Evolutionary conservation across 2,113 vertebrate genomes (phyloP).

Genomic region (Pavo muticus): DNA sequence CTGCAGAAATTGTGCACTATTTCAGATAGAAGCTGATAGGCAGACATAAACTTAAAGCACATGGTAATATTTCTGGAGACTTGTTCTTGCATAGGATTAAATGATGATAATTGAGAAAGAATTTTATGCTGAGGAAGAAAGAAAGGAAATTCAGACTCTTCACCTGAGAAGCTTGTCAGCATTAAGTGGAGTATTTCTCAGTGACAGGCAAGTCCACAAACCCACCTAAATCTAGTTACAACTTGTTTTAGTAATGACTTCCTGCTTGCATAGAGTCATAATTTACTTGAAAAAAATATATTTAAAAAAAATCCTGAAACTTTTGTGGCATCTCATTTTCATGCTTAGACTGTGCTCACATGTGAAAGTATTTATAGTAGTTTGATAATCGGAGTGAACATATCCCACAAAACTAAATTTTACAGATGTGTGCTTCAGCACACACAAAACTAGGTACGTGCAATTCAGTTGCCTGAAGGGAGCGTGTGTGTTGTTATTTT

Average conservation of each 20-base stretch:
- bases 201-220: slow-evolving; percentile 4
- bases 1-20: background rate
- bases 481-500: rapidly evolving
- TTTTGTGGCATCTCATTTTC: slow-evolving; percentile 14
- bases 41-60: background rate
- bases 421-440: background rate
- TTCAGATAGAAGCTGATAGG: background rate
- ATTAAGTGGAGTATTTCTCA: background rate
- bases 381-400: background rate
- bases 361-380: background rate
- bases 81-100: background rate
- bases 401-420: background rate
- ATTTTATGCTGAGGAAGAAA: background rate
- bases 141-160: background rate
- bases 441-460: background rate
- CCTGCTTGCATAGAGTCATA: background rate
- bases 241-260: slow-evolving; percentile 20
- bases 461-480: background rate
- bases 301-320: background rate
- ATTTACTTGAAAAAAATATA: background rate
- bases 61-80: background rate
- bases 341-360: background rate
- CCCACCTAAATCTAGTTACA: slow-evolving; percentile 1
- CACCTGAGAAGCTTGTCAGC: background rate
- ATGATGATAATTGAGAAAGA: background rate